Base-by-base conservation (phyloP, 2,888 invertebrate genomes). In the Schizotus pectinicornis region DNA sequence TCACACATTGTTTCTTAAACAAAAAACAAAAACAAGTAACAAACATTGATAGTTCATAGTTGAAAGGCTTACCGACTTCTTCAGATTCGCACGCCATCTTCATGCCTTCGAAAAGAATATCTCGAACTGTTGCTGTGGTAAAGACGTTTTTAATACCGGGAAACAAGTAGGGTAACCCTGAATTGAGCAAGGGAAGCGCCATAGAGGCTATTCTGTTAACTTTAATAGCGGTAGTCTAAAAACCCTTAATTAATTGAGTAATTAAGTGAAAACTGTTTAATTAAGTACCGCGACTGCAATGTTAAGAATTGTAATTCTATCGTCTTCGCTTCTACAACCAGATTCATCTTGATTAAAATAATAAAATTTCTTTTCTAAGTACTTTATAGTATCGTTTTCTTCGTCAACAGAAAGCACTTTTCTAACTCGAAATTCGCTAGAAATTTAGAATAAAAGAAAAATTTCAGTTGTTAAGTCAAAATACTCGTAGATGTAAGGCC, bases 401-500 rank as follows among this genome's bases (percentile, higher is more conserved):
- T 42, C 43, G 14, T 43, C 22, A 22, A 43, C 14, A n/a, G 22
- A 11, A 14, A 33, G 9, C 8, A 56, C 36, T 34, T 7, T 41
- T 22, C 48, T 56, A 6, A 22, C 7, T 22, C 34, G 32, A 9
- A 13, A 34, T 49, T 50, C 41, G 36, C 56, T 56, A 12, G 11
- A 31, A 51, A 14, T 41, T 7, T 37, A 22, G 12, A n/a, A 35
- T 48, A 48, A 37, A 37, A 12, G 8, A n/a, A 37, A 9, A 9
- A 3, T 45, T 14, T n/a, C 3, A 6, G n/a, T 45, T 45, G 8
- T 32, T 8, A 30, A 30, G 35, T 12, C 7, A n/a, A 1, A 36
- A 30, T 79, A 87, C 87, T 84, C 81, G 64, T 87, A 88, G 48
- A 85, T 82, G 67, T 82, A 87, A 8, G 88, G 88, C 13, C 88